Conservation (phyloP, 2,888 invertebrate genomes). For the Xanthorhoe spadicearia region DNA sequence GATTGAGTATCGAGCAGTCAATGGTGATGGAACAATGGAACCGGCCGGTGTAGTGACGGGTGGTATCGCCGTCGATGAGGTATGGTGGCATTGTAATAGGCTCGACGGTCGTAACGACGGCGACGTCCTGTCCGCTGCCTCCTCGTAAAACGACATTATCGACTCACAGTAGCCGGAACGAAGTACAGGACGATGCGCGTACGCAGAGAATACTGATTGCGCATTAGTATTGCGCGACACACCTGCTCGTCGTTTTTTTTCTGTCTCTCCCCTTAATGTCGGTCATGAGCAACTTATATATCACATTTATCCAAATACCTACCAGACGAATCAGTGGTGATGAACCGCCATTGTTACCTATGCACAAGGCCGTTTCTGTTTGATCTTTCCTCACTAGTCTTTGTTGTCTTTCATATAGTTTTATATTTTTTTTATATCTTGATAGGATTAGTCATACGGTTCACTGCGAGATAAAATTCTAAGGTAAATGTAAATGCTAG, state of each 20-base stretch:
- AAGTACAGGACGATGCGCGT: conserved; percentile 82
- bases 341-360: conserved; percentile 68
- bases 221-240: conserved; percentile 82
- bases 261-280: conserved; percentile 82
- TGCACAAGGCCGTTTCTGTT: conserved; percentile 71
- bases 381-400: conserved; percentile 43
- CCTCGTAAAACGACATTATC: conserved; percentile 85
- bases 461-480: conserved; percentile 54
- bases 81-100: conserved; percentile 82
- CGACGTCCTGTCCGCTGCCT: conserved; percentile 83
- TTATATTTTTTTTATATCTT: conserved; percentile 52
- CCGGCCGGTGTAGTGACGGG: conserved; percentile 59
- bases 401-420: conserved; percentile 35
- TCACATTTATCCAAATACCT: conserved; percentile 78
- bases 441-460: conserved; percentile 54
- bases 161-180: conserved; percentile 85
- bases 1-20: conserved; percentile 59
- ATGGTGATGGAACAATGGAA: conserved; percentile 70
- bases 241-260: conserved; percentile 82
- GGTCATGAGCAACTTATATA: conserved; percentile 82
- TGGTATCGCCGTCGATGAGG: conserved; percentile 68
- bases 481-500: conserved; percentile 60
- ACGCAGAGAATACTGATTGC: conserved; percentile 82
- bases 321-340: conserved; percentile 64
- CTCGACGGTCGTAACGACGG: conserved; percentile 81